Base-by-base conservation (phyloP, 1,140 invertebrate genomes). In the Periplaneta americana region DNA sequence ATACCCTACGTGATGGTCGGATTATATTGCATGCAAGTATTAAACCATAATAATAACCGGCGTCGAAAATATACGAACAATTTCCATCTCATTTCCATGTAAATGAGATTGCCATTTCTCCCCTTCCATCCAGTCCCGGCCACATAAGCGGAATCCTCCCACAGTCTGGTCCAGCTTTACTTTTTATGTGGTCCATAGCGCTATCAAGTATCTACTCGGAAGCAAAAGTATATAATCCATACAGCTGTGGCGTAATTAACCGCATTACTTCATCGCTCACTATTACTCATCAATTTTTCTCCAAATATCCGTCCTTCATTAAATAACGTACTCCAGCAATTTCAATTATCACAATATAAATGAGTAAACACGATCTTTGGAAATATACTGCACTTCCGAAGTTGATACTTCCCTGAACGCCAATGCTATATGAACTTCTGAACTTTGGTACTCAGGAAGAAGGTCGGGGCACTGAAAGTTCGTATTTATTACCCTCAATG, bases 61-160 rank as follows among this genome's bases (percentile, higher is more conserved):
- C 28, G 79, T 37, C 35, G 57, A 80, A 80, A 80, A 74, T 80
- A 80, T 80, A 80, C 37, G 28, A 81, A 81, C 80, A 81, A 81
- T 81, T 81, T 81, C 80, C 80, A 81, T 81, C 80, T 81, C 80
- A 81, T 81, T 81, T 81, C 80, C 80, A 81, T 81, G 74, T 76
- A 81, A 81, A 81, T 81, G 80, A 37, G 80, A 81, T 35, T 48
- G 74, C n/a, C 79, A 66, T 35, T 80, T 76, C 22, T 35, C 22
- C 32, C 34, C 48, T 57, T 66, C 0, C 22, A 48, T 48, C 39
- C n/a, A 9, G 3, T 15, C 74, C 28, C 74, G 74, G 32, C 32
- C 75, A 34, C 75, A 35, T 18, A 17, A 66, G 48, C 22, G 48
- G 48, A 28, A 66, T 66, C 22, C 48, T 66, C 0, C 48, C 22